phyloP scores from a whole-genome alignment of 1,140 invertebrate genomes.

The Pseudobourletiella spinata region DNA sequence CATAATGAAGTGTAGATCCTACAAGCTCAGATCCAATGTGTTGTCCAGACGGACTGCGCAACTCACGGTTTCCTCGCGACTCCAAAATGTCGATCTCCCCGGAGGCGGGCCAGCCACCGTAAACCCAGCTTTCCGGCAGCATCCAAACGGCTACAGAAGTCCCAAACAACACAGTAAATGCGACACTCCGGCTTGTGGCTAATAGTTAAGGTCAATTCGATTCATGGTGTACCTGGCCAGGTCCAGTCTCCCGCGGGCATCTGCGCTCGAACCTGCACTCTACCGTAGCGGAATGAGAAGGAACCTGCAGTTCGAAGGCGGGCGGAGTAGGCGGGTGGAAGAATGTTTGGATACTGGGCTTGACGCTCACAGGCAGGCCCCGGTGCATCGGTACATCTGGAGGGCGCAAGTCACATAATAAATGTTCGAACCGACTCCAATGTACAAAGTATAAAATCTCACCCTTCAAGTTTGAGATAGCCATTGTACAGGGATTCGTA shows the following conservation, averaged over 20 bases:
- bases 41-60: slow-evolving; percentile 39
- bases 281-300: slow-evolving; percentile 41
- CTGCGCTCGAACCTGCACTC: slow-evolving; percentile 44
- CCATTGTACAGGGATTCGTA: slow-evolving; percentile 47
- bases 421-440: too few species aligned
- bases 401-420: too few species aligned
- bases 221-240: slow-evolving; percentile 61
- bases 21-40: slow-evolving; percentile 51
- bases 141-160: slow-evolving; percentile 48
- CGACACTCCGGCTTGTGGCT: too few species aligned
- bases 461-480: slow-evolving; percentile 50
- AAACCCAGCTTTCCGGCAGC: slow-evolving; percentile 48
- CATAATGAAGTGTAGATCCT: slow-evolving; percentile 51
- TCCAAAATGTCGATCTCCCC: slow-evolving; percentile 51
- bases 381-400: slow-evolving; percentile 20
- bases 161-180: too few species aligned
- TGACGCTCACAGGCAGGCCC: slow-evolving; percentile 9
- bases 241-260: slow-evolving; percentile 61
- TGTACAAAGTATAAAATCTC: slow-evolving; percentile 41
- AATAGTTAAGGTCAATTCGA: too few species aligned
- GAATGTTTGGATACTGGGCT: slow-evolving; percentile 11
- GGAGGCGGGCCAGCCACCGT: slow-evolving; percentile 49
- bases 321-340: slow-evolving; percentile 9
- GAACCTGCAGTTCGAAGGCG: slow-evolving; percentile 11
- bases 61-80: slow-evolving; percentile 49